Base-by-base conservation (phyloP, 2,888 invertebrate genomes). In the Gymnoscelis rufifasciata region DNA sequence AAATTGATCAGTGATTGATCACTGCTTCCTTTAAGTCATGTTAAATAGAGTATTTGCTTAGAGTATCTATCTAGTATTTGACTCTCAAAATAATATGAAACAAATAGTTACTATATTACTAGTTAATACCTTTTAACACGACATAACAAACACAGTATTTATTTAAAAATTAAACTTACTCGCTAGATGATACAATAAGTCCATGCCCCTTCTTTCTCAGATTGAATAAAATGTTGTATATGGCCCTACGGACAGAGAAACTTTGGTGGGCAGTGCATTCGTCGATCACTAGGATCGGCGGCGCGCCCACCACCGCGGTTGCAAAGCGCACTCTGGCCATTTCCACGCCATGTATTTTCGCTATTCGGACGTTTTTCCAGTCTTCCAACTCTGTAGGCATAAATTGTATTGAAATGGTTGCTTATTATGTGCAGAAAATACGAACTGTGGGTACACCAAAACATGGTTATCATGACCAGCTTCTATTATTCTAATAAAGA, bases 201-300 rank as follows among this genome's bases (percentile, higher is more conserved):
- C 77, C 72, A 38, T 84, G 84, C 0, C 82, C 84, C 1, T 69
- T 68, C 46, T 66, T 73, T 54, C 61, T 72, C 52, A 86, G 54
- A 1, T 60, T 52, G 43, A 69, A 68, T 14, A 86, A 57, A 45
- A 86, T 82, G 48, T 43, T 62, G 57, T 81, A 84, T 74, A 86
- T 83, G 12, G 77, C 68, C 0, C 78, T 66, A 7, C 66, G 55
- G 8, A 80, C 71, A 0, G 76, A 70, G 42, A 60, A 64, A 40
- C 64, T 74, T 62, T 86, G 86, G 59, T 74, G 69, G 3, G 78
- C 77, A 0, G 77, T 78, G 55, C 71, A 80, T 47, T 84, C 81
- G 49, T 87, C 80, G n/a, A 86, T 50, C 0, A 87, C 50, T 3
- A 86, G 54, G 1, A 84, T 42, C 0, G 79, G 70, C 0, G 86